Evolutionary conservation across 2,113 vertebrate species (phyloP).

Genomic region (Empidonax traillii): DNA sequence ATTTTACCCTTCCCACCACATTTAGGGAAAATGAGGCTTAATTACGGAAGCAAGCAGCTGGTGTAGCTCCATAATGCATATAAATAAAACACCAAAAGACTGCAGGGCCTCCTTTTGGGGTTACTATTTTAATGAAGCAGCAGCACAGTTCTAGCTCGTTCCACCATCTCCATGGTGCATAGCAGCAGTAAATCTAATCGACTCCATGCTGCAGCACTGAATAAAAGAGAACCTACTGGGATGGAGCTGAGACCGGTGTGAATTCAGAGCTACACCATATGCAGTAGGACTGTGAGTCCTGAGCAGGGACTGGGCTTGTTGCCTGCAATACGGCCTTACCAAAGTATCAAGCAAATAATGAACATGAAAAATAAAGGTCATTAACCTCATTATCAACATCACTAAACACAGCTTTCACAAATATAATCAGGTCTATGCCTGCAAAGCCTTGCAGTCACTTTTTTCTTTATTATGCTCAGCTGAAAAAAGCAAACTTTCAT

Average conservation of each 20-base stretch:
- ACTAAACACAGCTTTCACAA: neutral
- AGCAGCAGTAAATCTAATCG: neutral
- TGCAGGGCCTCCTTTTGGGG: neutral
- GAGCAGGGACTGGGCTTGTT: neutral
- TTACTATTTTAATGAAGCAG: neutral
- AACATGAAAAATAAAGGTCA: neutral
- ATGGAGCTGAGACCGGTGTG: neutral
- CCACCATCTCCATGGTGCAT: neutral
- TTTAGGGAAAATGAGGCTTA: slow-evolving; percentile 24
- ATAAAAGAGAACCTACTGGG: neutral
- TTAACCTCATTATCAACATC: neutral
- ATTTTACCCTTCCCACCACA: neutral
- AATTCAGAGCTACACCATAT: neutral
- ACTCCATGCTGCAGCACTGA: neutral
- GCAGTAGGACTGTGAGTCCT: neutral
- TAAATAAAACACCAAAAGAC: neutral
- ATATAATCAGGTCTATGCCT: neutral
- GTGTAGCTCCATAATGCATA: neutral
- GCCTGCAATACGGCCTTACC: neutral
- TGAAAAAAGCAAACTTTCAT: neutral
- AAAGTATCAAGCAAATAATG: neutral
- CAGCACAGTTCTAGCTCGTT: neutral
- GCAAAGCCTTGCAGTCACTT: neutral
- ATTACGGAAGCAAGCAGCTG: slow-evolving; percentile 24
- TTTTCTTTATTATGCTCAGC: neutral